Evolutionary conservation across 1,140 invertebrate genomes (phyloP).

Genomic region (Chironomus striatipennis): DNA sequence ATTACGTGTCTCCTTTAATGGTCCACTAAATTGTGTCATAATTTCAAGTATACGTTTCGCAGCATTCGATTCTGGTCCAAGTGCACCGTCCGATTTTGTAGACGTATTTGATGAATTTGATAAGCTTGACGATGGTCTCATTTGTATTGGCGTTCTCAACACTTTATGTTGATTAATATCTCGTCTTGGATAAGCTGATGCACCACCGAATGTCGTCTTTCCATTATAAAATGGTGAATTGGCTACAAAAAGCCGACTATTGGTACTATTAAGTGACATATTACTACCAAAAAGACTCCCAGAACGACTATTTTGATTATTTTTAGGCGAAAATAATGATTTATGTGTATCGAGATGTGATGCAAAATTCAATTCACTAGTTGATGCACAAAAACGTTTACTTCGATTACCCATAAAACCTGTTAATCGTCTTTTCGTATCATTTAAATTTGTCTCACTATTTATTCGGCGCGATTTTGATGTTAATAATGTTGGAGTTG

Average conservation of each 20-base stretch:
- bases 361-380: constrained; percentile 34
- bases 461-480: constrained; percentile 18
- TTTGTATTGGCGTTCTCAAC: constrained; percentile 26
- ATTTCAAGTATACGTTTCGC: constrained; percentile 60
- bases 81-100: constrained; percentile 26
- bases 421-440: constrained; percentile 19
- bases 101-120: constrained; percentile 30
- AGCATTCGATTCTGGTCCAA: constrained; percentile 48
- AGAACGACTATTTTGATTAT: constrained; percentile 31
- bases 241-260: constrained; percentile 35
- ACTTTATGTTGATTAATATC: constrained; percentile 31
- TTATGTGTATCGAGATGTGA: constrained; percentile 36
- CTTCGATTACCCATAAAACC: constrained; percentile 28
- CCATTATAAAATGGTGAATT: constrained; percentile 70
- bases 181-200: constrained; percentile 51
- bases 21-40: constrained; percentile 63
- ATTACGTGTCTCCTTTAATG: constrained; percentile 60
- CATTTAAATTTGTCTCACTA: constrained; percentile 16
- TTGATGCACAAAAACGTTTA: constrained; percentile 27
- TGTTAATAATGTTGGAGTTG: background rate
- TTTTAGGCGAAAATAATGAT: constrained; percentile 32
- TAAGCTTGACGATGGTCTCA: constrained; percentile 31
- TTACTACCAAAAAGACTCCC: constrained; percentile 38
- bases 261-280: constrained; percentile 34
- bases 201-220: constrained; percentile 70